A percentile compares a stretch with the other conserved stretches of the same genome.
Conservation (phyloP, 2,888 invertebrate species). For the Acronicta leporina region DNA sequence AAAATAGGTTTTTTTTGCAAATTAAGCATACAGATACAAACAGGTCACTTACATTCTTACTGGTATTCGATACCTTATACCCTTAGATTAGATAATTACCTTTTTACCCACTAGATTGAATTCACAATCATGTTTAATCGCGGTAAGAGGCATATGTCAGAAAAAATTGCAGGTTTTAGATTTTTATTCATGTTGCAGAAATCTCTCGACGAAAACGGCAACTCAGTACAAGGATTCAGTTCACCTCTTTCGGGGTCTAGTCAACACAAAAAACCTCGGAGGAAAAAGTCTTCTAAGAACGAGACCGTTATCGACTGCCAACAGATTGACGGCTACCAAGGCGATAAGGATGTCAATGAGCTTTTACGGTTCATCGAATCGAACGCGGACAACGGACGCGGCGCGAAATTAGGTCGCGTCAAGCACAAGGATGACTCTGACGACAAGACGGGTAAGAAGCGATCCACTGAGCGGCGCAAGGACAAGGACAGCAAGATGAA, state of each 20-base stretch:
- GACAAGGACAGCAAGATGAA: conserved; percentile 85
- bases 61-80: too few relatives aligned
- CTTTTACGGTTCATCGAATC: conserved; percentile 94
- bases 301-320: conserved; percentile 89
- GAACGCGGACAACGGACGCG: conserved; percentile 78
- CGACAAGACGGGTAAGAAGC: conserved; percentile 85
- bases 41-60: too few relatives aligned
- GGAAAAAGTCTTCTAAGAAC: conserved; percentile 90
- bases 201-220: conserved; percentile 94
- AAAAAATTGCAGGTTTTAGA: too few relatives aligned
- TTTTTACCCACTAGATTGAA: too few relatives aligned
- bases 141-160: too few relatives aligned
- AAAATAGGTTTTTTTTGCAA: too few relatives aligned
- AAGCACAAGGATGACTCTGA: conserved; percentile 82
- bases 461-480: conserved; percentile 84
- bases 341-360: conserved; percentile 93
- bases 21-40: too few relatives aligned
- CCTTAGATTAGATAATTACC: too few relatives aligned
- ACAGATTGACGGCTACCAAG: conserved; percentile 93
- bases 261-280: conserved; percentile 88
- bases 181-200: conserved; percentile 85
- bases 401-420: conserved; percentile 73
- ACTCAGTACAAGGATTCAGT: conserved; percentile 90
- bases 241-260: conserved; percentile 83
- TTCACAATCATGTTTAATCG: too few relatives aligned